Conservation (phyloP, 1,140 invertebrate genomes). For the Camponotus pennsylvanicus region DNA sequence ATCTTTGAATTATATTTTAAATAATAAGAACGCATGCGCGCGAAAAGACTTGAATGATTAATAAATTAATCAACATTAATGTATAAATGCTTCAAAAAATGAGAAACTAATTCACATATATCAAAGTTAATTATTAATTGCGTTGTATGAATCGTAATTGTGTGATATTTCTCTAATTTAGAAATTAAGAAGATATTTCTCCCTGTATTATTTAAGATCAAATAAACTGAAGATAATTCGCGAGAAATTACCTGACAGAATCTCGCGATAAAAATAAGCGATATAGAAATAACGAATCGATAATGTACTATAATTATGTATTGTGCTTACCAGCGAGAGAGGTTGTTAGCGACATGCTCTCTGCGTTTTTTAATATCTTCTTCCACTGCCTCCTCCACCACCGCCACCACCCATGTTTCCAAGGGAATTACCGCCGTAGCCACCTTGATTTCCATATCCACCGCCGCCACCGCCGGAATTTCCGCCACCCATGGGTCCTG, state of each 20-base stretch:
- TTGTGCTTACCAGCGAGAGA: slow-evolving; percentile 80
- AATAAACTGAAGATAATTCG: not conserved
- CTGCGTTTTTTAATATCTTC: slow-evolving; percentile 80
- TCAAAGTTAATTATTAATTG: not conserved
- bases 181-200: not conserved
- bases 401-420: slow-evolving; percentile 81
- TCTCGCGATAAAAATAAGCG: not conserved
- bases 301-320: slow-evolving; percentile 11
- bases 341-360: slow-evolving; percentile 21
- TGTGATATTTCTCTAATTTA: not conserved
- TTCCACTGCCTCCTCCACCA: slow-evolving; percentile 75
- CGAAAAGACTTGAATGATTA: not conserved
- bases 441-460: slow-evolving; percentile 85
- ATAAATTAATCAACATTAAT: not conserved
- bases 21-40: not conserved
- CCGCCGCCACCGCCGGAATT: slow-evolving; percentile 86
- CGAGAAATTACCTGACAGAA: slow-evolving; percentile 4
- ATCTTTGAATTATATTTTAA: slow-evolving; percentile 3
- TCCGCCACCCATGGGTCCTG: slow-evolving; percentile 82
- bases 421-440: slow-evolving; percentile 80
- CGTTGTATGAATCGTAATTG: not conserved
- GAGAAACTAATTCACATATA: not conserved
- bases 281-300: not conserved
- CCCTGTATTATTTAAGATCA: not conserved
- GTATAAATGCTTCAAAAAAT: not conserved